A percentile compares a stretch with the other conserved stretches of the same genome.
phyloP scores from a whole-genome alignment of 30 jellyfish, hydroid and myxozoan genomes.

The Catostylus mosaicus region DNA sequence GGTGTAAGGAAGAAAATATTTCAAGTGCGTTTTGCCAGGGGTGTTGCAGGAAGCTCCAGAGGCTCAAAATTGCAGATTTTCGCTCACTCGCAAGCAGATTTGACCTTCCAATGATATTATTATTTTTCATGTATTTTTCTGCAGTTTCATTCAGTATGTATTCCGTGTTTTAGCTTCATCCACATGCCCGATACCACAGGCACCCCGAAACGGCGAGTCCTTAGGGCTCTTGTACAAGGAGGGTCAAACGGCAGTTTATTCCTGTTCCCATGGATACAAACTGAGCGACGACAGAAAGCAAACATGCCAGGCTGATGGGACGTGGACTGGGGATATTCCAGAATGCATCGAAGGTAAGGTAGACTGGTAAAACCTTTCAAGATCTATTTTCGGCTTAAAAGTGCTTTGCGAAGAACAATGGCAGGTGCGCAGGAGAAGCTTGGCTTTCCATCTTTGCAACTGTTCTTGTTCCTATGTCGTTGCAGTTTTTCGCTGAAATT shows the following conservation, averaged over 20 bases:
- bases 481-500: too few relatives aligned
- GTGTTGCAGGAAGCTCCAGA: too few relatives aligned
- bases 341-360: constrained; percentile 1
- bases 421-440: too few relatives aligned
- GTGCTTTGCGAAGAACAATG: too few relatives aligned
- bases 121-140: too few relatives aligned
- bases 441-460: too few relatives aligned
- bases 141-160: neutral
- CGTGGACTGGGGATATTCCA: constrained; percentile 5
- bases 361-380: neutral
- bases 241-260: constrained; percentile 4
- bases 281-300: neutral
- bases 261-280: constrained; percentile 12
- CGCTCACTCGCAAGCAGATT: neutral
- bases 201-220: constrained; percentile 14
- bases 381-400: too few relatives aligned
- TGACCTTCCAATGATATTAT: neutral
- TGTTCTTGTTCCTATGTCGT: too few relatives aligned
- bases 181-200: constrained; percentile 7
- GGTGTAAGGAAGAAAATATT: too few relatives aligned
- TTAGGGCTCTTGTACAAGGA: constrained; percentile 5
- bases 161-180: neutral
- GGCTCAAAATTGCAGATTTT: neutral
- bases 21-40: too few relatives aligned
- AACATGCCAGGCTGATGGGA: constrained; percentile 1